Conservation (phyloP, 2,113 vertebrate species). For the Amblyopsis rosae region DNA sequence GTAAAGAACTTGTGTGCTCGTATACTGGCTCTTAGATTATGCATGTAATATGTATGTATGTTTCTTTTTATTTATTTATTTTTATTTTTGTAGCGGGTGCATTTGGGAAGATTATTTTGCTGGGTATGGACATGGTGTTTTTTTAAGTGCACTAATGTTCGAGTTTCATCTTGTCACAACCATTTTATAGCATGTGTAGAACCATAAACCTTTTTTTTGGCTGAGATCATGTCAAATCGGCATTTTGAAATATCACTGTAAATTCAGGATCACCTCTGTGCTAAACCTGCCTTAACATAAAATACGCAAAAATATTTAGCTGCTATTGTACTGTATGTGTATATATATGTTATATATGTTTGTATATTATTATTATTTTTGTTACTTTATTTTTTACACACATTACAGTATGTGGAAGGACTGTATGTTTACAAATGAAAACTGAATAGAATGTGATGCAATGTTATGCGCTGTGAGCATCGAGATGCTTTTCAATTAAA, state of each 20-base stretch:
- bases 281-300: slow-evolving; percentile 46
- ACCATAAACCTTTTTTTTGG: slow-evolving; percentile 53
- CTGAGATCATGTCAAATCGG: slow-evolving; percentile 65
- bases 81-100: slow-evolving; percentile 3
- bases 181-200: slow-evolving; percentile 62
- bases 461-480: slow-evolving; percentile 11
- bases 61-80: slow-evolving; percentile 46
- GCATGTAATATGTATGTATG: slow-evolving; percentile 51
- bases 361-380: slow-evolving; percentile 44
- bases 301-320: slow-evolving; percentile 46
- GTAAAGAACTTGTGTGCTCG: slow-evolving; percentile 41
- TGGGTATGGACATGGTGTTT: slow-evolving; percentile 16
- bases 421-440: slow-evolving; percentile 29
- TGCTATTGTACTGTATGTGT: slow-evolving; percentile 7
- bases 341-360: no score
- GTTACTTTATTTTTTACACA: slow-evolving; percentile 23
- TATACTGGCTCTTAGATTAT: slow-evolving; percentile 40
- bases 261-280: slow-evolving; percentile 54
- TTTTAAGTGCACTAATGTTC: slow-evolving; percentile 29
- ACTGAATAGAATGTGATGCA: slow-evolving; percentile 55
- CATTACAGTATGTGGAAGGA: slow-evolving; percentile 31
- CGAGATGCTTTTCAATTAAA: slow-evolving; percentile 26
- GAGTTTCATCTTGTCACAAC: slow-evolving; percentile 53
- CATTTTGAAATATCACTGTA: slow-evolving; percentile 46
- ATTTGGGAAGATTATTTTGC: slow-evolving; percentile 22